phyloP scores from a whole-genome alignment of 2,888 invertebrate species.

The Emmelina monodactyla region DNA sequence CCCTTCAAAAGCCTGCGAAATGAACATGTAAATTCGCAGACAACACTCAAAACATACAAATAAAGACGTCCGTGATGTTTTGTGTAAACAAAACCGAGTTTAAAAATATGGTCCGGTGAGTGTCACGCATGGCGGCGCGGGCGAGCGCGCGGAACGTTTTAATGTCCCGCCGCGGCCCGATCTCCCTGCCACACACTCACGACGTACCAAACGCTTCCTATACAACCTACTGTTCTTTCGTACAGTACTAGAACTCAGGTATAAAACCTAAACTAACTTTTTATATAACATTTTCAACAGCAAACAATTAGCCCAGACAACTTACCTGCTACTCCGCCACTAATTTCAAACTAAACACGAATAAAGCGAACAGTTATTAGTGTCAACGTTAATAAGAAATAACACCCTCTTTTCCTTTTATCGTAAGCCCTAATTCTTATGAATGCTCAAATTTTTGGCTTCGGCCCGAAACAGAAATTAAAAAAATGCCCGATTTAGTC shows the following conservation, averaged over 20 bases:
- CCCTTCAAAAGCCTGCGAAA: conserved; percentile 15
- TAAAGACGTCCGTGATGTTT: conserved; percentile 28
- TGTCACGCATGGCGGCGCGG: conserved; percentile 32
- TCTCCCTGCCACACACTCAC: conserved; percentile 12
- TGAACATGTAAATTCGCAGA: conserved; percentile 15
- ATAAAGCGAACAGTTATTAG: conserved; percentile 26
- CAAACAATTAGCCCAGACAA: too few relatives aligned
- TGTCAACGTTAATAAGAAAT: conserved; percentile 39
- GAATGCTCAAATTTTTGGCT: conserved; percentile 27
- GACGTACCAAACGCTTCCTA: neutral
- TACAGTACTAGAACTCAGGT: neutral
- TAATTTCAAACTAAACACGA: conserved; percentile 18
- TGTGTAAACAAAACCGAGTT: conserved; percentile 42
- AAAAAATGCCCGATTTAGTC: conserved; percentile 37
- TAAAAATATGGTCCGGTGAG: conserved; percentile 42
- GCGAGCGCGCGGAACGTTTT: conserved; percentile 51
- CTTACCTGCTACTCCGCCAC: conserved; percentile 15
- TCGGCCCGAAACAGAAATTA: conserved; percentile 25
- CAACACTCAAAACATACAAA: conserved; percentile 10
- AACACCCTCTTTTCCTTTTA: conserved; percentile 28
- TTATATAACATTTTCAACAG: too few relatives aligned
- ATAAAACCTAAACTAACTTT: too few relatives aligned
- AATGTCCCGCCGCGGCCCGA: conserved; percentile 30
- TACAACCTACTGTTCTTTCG: neutral
- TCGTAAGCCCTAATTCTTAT: conserved; percentile 29